Conservation (phyloP, 2,113 vertebrate species). For the Larimichthys polyactis region DNA sequence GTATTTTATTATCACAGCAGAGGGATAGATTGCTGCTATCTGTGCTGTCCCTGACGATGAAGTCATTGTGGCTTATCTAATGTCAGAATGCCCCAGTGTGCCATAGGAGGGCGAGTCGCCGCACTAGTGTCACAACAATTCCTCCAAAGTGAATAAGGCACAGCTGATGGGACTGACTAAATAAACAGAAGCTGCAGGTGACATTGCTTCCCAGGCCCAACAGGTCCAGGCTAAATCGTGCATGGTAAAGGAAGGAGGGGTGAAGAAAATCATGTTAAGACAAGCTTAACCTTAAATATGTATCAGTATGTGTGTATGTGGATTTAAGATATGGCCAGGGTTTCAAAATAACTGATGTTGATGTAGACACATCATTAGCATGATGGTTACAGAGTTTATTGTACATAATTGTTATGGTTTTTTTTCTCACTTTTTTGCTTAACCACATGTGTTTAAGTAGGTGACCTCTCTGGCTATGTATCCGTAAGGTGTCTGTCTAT, state of each 20-base stretch:
- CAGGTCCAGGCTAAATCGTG: background rate
- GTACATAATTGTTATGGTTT: no score
- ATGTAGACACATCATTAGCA: no score
- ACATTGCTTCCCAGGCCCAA: background rate
- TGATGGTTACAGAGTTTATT: no score
- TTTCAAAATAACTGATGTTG: no score
- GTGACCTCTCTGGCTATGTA: no score
- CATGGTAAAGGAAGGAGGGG: background rate
- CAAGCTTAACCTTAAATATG: background rate
- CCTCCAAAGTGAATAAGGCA: background rate
- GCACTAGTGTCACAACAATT: conserved; percentile 5
- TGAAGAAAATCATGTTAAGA: background rate
- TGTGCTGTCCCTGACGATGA: background rate
- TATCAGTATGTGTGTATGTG: no score
- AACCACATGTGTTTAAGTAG: no score
- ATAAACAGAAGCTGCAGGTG: background rate
- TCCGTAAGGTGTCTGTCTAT: no score
- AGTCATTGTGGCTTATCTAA: conserved; percentile 26
- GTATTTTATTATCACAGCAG: background rate
- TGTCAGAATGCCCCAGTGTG: conserved; percentile 25
- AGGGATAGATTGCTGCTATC: conserved; percentile 23
- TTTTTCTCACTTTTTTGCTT: no score
- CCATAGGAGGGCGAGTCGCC: conserved; percentile 9
- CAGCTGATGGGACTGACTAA: conserved; percentile 14
- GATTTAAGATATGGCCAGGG: no score